Conservation (phyloP, 2,113 vertebrate genomes). For the Xiphorhynchus elegans region DNA sequence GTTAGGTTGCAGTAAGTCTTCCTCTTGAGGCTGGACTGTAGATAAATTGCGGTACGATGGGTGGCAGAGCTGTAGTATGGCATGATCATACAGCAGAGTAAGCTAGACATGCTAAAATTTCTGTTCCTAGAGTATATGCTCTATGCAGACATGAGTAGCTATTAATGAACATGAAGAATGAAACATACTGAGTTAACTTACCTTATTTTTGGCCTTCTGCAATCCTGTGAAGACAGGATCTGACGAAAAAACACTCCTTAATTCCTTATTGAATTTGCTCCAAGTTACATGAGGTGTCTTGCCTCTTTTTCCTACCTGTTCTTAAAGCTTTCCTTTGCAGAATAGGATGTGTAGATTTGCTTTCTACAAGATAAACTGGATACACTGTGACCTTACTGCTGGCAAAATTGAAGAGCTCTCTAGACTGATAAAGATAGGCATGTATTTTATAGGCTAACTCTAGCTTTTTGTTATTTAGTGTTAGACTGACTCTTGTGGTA, state of each 20-base stretch:
- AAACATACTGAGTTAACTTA: neutral
- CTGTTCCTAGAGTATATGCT: neutral
- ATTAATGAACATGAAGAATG: neutral
- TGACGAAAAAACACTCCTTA: neutral
- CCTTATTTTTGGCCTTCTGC: neutral
- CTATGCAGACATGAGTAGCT: neutral
- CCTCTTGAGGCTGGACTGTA: neutral
- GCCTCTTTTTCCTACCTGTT: fast-evolving
- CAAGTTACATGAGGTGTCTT: neutral
- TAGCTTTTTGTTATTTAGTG: neutral
- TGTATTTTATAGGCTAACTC: neutral
- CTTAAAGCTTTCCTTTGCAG: neutral
- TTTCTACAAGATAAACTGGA: neutral
- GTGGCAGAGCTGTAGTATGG: neutral
- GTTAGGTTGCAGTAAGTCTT: neutral
- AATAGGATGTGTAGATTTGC: neutral
- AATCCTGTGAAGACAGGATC: neutral
- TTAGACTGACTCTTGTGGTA: neutral
- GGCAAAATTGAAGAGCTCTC: neutral
- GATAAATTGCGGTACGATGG: neutral
- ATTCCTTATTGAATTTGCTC: neutral
- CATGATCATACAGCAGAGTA: neutral
- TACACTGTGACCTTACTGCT: neutral
- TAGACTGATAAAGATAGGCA: neutral
- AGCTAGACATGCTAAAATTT: neutral